Evolutionary conservation across 2,797 vertebrate species (phyloP).

Genomic region (Falco concolor): DNA sequence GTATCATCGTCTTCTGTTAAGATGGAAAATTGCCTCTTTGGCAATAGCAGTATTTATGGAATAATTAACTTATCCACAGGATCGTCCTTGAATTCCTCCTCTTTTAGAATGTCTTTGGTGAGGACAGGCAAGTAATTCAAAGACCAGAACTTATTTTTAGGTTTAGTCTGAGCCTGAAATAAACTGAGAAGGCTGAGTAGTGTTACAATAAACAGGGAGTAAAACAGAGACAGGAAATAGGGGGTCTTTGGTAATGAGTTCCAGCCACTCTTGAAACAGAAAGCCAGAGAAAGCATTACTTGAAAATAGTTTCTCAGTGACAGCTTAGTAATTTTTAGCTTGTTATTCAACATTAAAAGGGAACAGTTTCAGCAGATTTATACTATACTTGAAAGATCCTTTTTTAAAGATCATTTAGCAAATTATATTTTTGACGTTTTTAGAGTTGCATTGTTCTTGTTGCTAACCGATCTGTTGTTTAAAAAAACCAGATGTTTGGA

Average conservation of each 20-base stretch:
- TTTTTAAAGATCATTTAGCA: constrained; percentile 73
- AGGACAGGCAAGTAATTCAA: constrained; percentile 65
- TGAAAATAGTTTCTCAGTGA: constrained; percentile 80
- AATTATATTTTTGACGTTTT: constrained; percentile 72
- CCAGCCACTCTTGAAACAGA: constrained; percentile 76
- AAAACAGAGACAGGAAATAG: constrained; percentile 78
- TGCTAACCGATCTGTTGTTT: constrained; percentile 11
- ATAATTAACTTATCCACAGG: constrained; percentile 2
- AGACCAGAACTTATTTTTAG: constrained; percentile 75
- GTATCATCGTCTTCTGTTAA: neutral
- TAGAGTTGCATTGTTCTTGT: constrained; percentile 64
- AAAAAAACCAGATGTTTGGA: constrained; percentile 76
- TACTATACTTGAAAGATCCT: constrained; percentile 27
- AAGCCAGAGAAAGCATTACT: constrained; percentile 74
- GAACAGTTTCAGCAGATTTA: constrained; percentile 56
- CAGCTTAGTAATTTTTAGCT: constrained; percentile 74
- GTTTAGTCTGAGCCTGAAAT: constrained; percentile 72
- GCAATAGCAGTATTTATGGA: constrained; percentile 1
- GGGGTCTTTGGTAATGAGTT: constrained; percentile 81
- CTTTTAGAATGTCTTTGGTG: constrained; percentile 52
- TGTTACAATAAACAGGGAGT: constrained; percentile 67
- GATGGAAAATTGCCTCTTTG: constrained; percentile 12
- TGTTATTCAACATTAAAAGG: constrained; percentile 66
- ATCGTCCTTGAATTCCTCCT: neutral
- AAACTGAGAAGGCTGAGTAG: constrained; percentile 71